A percentile compares a stretch with the other conserved stretches of the same genome.
These are phyloP conservation scores for Meliscaeva auricollis DNA, from an alignment of 2,888 invertebrate genomes.

Conservation along the genomic window DNA sequence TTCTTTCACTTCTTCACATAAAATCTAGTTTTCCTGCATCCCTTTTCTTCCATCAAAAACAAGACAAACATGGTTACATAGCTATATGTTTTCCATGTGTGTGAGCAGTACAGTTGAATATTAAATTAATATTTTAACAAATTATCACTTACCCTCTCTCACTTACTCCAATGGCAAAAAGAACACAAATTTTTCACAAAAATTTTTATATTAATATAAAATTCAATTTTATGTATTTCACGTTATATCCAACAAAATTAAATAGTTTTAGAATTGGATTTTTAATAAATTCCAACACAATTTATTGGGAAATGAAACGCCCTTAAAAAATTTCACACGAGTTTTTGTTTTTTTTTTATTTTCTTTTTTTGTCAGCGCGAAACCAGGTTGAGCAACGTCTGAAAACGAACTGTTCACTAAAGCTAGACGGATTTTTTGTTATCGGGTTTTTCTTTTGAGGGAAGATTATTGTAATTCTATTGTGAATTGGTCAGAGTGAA, in stretches of 20 bases:
- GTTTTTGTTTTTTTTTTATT: background rate
- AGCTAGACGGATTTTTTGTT: slow-evolving; percentile 67
- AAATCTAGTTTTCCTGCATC: slow-evolving; percentile 30
- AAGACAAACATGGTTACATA: slow-evolving; percentile 62
- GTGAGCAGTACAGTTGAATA: slow-evolving; percentile 44
- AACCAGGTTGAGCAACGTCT: slow-evolving; percentile 52
- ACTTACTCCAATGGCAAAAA: slow-evolving; percentile 54
- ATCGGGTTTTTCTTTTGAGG: slow-evolving; percentile 58
- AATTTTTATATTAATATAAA: slow-evolving; percentile 39
- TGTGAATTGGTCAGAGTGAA: slow-evolving; percentile 42
- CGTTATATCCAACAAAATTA: slow-evolving; percentile 18
- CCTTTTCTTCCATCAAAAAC: slow-evolving; percentile 28
- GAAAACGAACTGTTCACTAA: slow-evolving; percentile 71
- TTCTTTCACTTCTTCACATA: slow-evolving; percentile 2
- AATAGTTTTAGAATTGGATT: slow-evolving; percentile 8
- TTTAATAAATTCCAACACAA: slow-evolving; percentile 36
- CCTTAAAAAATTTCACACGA: slow-evolving; percentile 40
- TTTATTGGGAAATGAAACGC: slow-evolving; percentile 55
- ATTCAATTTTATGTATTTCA: slow-evolving; percentile 24
- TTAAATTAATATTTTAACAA: slow-evolving; percentile 60
- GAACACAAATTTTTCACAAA: slow-evolving; percentile 59
- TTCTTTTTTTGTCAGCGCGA: slow-evolving; percentile 30
- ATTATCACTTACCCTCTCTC: slow-evolving; percentile 69
- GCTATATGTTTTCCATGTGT: background rate
- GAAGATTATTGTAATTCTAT: slow-evolving; percentile 42